Evolutionary conservation across 1,140 invertebrate species (phyloP).

Genomic region (Antheraea mylitta): DNA sequence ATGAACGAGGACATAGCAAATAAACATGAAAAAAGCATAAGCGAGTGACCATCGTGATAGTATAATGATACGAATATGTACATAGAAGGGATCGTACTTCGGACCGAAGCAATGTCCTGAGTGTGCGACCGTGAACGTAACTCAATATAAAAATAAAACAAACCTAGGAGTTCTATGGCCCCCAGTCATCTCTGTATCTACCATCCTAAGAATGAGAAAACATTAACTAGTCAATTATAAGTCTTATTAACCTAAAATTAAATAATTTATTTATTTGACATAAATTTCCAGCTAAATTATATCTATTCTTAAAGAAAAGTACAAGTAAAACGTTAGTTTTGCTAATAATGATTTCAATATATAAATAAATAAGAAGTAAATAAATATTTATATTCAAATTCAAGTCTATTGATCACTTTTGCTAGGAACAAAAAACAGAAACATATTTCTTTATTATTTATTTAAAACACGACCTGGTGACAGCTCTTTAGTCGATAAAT

Average conservation of each 20-base stretch:
- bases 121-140: constrained; percentile 57
- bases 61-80: constrained; percentile 35
- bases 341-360: too few relatives aligned
- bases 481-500: too few relatives aligned
- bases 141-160: constrained; percentile 75
- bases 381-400: too few relatives aligned
- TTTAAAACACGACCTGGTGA: too few relatives aligned
- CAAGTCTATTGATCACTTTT: too few relatives aligned
- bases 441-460: too few relatives aligned
- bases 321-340: too few relatives aligned
- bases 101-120: constrained; percentile 26
- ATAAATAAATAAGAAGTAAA: too few relatives aligned
- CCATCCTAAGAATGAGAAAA: constrained; percentile 79
- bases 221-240: constrained; percentile 38
- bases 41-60: constrained; percentile 34
- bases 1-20: constrained; percentile 23
- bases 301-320: too few relatives aligned
- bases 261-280: too few relatives aligned
- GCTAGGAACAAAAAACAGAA: too few relatives aligned
- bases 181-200: constrained; percentile 81
- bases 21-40: constrained; percentile 43
- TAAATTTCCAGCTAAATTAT: too few relatives aligned
- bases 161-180: constrained; percentile 82
- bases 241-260: neutral
- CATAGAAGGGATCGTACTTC: constrained; percentile 11